Evolutionary conservation across 2,797 vertebrate genomes (phyloP), one percentile per base, ranked within the genome.

Genomic region (Sitta carolinensis): DNA sequence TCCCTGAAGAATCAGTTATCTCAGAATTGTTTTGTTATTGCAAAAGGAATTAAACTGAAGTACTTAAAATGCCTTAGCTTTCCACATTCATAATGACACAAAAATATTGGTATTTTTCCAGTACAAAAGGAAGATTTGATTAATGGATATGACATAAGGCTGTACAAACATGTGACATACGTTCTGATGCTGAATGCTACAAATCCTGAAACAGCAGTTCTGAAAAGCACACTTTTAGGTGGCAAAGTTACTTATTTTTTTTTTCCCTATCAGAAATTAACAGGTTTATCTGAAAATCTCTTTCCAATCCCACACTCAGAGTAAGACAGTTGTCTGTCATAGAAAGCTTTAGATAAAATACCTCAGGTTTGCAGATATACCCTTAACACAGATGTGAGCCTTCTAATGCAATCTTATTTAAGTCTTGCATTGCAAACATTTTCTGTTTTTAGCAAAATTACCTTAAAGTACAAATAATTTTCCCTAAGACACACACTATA

Each of bases 161-260:
- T 76, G 72, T 36, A 54, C 3, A 34, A 43, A 20, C 0, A 0
- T 21, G 12, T 61, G 34, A 30, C 9, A 68, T 21, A 13, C 64
- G 8, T 68, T 67, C 15, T 85, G n/a, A 36, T 19, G 12, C 7
- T 74, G 43, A 81, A 51, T 5, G 8, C 12, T 50, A n/a, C 21
- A 75, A 32, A 89, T n/a, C 15, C 38, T 57, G 17, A 76, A 91
- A 61, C 19, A 76, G 18, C 11, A 87, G 11, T 22, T 82, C n/a
- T 25, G 5, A 57, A 55, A 68, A 63, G 19, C 9, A 62, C 5
- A 55, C 9, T 36, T 55, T 23, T 32, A 75, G 22, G 18, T 6
- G 68, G 32, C 11, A 43, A 68, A 42, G 19, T 25, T 23, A 16
- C 15, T 13, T 23, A 16, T 13, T 13, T 62, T 50, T 47, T 38